Evolutionary conservation across 2,888 invertebrate species (phyloP).

Genomic region (Eristalis tenax): DNA sequence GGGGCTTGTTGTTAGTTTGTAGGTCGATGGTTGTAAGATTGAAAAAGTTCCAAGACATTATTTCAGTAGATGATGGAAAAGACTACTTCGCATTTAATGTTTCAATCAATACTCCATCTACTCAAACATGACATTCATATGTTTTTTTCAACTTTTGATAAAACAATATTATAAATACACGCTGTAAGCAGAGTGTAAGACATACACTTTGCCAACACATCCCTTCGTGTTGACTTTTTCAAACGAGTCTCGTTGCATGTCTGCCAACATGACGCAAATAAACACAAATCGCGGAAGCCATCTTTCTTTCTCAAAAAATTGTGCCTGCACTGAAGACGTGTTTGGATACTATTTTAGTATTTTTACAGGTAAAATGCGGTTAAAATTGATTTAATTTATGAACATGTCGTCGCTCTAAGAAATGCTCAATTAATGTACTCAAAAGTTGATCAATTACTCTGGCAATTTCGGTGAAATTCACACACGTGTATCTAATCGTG

Average conservation of each 20-base stretch:
- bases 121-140: too few relatives aligned
- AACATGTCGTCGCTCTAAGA: constrained; percentile 48
- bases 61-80: too few relatives aligned
- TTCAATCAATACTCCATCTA: too few relatives aligned
- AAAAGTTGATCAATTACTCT: background rate
- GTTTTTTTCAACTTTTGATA: too few relatives aligned
- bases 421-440: background rate
- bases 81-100: too few relatives aligned
- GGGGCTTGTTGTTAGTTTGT: too few relatives aligned
- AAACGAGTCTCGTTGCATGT: constrained; percentile 64
- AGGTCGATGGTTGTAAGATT: too few relatives aligned
- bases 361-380: constrained; percentile 78
- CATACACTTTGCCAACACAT: constrained; percentile 28
- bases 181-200: background rate
- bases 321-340: constrained; percentile 80
- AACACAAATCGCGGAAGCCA: constrained; percentile 74
- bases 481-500: constrained; percentile 76
- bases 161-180: too few relatives aligned
- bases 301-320: constrained; percentile 80
- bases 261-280: constrained; percentile 72
- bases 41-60: too few relatives aligned
- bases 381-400: constrained; percentile 55
- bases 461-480: constrained; percentile 23
- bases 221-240: constrained; percentile 36
- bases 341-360: constrained; percentile 80